Percentiles rank a stretch among this genome's conserved stretches.
These are phyloP conservation scores for Triplophysa bombifrons DNA, from an alignment of 2,797 vertebrate species.

Conservation along the genomic window DNA sequence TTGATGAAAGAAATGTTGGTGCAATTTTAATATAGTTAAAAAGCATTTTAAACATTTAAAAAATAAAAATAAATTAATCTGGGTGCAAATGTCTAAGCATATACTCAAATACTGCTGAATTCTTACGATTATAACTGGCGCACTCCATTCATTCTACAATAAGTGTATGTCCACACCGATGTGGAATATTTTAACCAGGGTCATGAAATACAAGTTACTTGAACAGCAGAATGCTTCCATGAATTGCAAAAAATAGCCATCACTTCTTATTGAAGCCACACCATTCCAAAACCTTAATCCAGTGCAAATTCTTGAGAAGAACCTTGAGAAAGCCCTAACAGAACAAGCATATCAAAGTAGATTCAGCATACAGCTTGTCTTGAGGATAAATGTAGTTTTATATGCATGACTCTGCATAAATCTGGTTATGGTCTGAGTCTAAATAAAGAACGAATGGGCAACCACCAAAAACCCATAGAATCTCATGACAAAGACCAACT, in stretches of 20 bases:
- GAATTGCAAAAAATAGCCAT: background rate
- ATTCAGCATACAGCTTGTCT: background rate
- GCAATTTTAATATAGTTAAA: too few species aligned
- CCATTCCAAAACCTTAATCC: background rate
- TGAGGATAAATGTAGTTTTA: background rate
- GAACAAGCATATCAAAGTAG: background rate
- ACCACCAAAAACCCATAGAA: slow-evolving; percentile 27
- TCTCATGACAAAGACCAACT: slow-evolving; percentile 7
- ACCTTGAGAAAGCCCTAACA: background rate
- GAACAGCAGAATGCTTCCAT: background rate
- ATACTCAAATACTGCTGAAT: background rate
- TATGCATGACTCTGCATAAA: slow-evolving; percentile 19
- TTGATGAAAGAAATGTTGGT: too few species aligned
- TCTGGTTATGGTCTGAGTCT: slow-evolving; percentile 4
- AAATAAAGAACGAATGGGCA: slow-evolving; percentile 33
- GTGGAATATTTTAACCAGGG: background rate
- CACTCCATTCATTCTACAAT: background rate
- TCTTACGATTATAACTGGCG: background rate
- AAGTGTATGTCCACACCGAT: background rate
- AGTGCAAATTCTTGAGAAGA: background rate
- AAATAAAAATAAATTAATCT: too few species aligned
- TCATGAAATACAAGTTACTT: slow-evolving; percentile 11
- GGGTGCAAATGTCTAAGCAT: background rate
- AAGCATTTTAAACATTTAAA: too few species aligned
- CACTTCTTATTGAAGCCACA: background rate